Percentiles rank a stretch among this genome's conserved stretches.
These are phyloP conservation scores for Drosophila imparisetae DNA, from an alignment of 2,888 invertebrate species.

Conservation along the genomic window DNA sequence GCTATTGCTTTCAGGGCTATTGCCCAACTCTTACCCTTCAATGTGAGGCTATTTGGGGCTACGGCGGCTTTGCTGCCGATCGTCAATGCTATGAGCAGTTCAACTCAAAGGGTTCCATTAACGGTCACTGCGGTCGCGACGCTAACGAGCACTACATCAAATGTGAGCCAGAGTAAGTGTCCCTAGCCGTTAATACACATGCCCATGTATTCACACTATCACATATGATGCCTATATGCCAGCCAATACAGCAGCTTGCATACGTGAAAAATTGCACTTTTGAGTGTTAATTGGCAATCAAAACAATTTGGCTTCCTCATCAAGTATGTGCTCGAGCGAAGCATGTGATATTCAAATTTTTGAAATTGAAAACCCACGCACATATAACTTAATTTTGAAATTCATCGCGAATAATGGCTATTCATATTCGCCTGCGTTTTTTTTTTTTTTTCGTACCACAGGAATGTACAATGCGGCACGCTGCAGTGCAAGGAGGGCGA, in stretches of 20 bases:
- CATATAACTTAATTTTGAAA: not conserved
- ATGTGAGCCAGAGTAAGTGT: conserved; percentile 94
- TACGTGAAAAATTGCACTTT: not conserved
- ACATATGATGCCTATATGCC: not conserved
- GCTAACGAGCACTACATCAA: conserved; percentile 91
- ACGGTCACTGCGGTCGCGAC: conserved; percentile 97
- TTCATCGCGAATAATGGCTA: not conserved
- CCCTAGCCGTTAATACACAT: not conserved
- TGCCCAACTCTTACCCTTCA: conserved; percentile 95
- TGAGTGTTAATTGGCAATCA: not conserved
- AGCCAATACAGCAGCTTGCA: not conserved
- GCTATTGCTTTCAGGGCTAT: conserved; percentile 96
- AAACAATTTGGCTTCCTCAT: not conserved
- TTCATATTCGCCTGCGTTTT: not conserved
- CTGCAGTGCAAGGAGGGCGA: conserved; percentile 96
- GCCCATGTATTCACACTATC: not conserved
- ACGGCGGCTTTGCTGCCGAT: conserved; percentile 92
- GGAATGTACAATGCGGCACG: conserved; percentile 96
- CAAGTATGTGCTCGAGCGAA: not conserved
- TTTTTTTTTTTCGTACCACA: conserved; percentile 75
- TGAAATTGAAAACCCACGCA: not conserved
- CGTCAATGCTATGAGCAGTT: conserved; percentile 96
- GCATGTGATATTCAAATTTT: not conserved
- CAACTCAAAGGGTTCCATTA: conserved; percentile 97
- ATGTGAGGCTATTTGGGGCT: conserved; percentile 97